Evolutionary conservation across 2,888 invertebrate genomes (phyloP).

Genomic region (Cephus rjabovi): DNA sequence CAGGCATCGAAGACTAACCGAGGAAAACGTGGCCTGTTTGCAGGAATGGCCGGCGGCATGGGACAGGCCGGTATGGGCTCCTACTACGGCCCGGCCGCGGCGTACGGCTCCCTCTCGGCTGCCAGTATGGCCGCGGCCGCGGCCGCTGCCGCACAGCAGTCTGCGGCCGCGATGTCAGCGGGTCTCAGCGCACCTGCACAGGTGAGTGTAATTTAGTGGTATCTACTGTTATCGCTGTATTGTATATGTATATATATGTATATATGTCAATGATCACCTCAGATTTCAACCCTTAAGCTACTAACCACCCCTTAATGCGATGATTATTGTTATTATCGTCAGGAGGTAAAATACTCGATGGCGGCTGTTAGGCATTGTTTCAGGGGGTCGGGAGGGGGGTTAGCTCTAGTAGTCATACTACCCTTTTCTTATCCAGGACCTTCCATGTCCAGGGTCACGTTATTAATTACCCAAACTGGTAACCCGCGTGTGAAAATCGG

Average conservation of each 20-base stretch:
- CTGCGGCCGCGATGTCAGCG: conserved; percentile 74
- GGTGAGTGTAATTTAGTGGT: conserved; percentile 66
- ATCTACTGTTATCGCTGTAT: neutral
- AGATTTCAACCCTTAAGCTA: no score
- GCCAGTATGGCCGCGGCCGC: conserved; percentile 81
- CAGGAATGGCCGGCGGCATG: conserved; percentile 81
- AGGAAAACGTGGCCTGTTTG: conserved; percentile 35
- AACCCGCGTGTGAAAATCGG: neutral
- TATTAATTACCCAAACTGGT: neutral
- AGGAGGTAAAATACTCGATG: no score
- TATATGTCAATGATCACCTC: no score
- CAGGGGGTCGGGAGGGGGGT: no score
- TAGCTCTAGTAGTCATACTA: no score
- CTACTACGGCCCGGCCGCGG: conserved; percentile 78
- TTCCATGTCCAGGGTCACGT: neutral
- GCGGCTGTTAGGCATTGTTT: no score
- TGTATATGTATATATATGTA: no score
- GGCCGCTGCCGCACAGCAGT: conserved; percentile 78
- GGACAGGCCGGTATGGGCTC: conserved; percentile 76
- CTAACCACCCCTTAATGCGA: no score
- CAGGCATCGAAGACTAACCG: no score
- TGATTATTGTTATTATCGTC: no score
- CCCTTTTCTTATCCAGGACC: no score
- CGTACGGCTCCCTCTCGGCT: conserved; percentile 79
- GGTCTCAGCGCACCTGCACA: conserved; percentile 77